Evolutionary conservation across 2,888 invertebrate species (phyloP).

Genomic region (Byasa hedistus): DNA sequence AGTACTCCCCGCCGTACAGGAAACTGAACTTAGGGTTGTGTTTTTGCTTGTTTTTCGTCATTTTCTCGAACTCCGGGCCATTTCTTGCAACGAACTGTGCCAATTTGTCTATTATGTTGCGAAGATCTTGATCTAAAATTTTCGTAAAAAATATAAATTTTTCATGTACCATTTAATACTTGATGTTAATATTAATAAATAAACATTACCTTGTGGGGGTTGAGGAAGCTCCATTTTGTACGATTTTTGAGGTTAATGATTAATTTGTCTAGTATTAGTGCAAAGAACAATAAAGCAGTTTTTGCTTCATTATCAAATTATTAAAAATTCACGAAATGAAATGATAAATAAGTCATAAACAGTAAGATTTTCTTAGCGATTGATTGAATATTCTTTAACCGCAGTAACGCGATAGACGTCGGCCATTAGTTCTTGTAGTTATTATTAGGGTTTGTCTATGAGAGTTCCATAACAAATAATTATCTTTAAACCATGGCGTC

Average conservation of each 20-base stretch:
- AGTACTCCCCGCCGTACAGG: slow-evolving; percentile 96
- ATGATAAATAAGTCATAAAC: not conserved
- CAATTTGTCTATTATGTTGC: slow-evolving; percentile 98
- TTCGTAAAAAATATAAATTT: not conserved
- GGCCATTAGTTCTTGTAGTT: slow-evolving; percentile 26
- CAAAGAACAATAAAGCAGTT: slow-evolving; percentile 12
- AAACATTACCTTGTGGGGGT: slow-evolving; percentile 81
- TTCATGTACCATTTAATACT: not conserved
- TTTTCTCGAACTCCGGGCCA: slow-evolving; percentile 99
- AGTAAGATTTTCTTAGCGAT: slow-evolving; percentile 5
- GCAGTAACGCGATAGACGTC: slow-evolving; percentile 22
- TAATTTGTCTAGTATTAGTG: slow-evolving; percentile 10
- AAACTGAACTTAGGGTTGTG: slow-evolving; percentile 98
- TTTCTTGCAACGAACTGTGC: slow-evolving; percentile 99
- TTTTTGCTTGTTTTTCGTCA: slow-evolving; percentile 99
- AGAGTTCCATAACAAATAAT: not conserved
- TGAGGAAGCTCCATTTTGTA: slow-evolving; percentile 76
- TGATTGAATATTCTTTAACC: slow-evolving; percentile 25
- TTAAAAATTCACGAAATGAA: slow-evolving; percentile 2
- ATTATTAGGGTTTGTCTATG: slow-evolving; percentile 5
- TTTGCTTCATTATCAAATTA: slow-evolving; percentile 20
- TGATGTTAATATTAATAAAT: slow-evolving; percentile 21
- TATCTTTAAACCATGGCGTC: not conserved
- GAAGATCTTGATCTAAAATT: slow-evolving; percentile 92
- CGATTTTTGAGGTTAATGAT: slow-evolving; percentile 59